phyloP scores from a whole-genome alignment of 1,140 invertebrate genomes.

The Cardiocondyla obscurior region DNA sequence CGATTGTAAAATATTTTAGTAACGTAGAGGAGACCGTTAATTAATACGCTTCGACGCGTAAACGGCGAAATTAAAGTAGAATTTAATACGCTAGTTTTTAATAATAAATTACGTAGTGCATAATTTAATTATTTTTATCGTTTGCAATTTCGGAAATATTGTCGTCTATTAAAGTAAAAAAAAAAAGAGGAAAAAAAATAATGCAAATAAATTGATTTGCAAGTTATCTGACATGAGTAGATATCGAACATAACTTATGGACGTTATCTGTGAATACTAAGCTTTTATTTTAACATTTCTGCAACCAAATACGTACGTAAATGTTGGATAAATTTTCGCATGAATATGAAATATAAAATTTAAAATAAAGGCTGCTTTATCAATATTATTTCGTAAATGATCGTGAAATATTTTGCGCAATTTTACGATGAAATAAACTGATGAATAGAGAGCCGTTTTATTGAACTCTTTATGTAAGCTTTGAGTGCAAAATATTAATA shows the following conservation, averaged over 20 bases:
- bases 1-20: not conserved
- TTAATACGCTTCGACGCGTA: not conserved
- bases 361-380: not conserved
- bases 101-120: not conserved
- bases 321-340: constrained; percentile 36
- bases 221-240: constrained; percentile 1
- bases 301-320: constrained; percentile 37
- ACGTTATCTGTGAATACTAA: constrained; percentile 44
- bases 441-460: not conserved
- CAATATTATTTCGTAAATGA: constrained; percentile 9
- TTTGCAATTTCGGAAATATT: not conserved
- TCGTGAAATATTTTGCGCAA: not conserved
- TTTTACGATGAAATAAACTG: not conserved
- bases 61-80: not conserved
- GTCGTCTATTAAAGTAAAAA: not conserved
- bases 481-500: not conserved
- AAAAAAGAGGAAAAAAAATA: too few species aligned
- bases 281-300: constrained; percentile 13
- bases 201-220: constrained; percentile 7
- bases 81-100: not conserved
- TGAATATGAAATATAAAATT: constrained; percentile 21
- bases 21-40: not conserved
- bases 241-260: not conserved
- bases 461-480: not conserved
- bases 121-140: constrained; percentile 12